Evolutionary conservation across 2,888 invertebrate genomes (phyloP).

Genomic region (Caenorhabditis sp.): DNA sequence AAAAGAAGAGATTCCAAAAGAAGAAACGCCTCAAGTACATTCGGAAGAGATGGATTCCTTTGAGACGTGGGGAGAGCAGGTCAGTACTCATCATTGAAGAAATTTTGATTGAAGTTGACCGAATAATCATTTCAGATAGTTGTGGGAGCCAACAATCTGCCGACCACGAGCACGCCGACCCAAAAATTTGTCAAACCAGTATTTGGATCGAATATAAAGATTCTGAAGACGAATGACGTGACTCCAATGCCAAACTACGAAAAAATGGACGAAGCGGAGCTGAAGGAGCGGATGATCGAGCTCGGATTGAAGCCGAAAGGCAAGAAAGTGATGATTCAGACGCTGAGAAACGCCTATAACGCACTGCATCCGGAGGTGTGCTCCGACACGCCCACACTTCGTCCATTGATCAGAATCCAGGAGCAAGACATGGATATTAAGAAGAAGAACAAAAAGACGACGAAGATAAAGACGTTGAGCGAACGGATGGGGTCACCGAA

Average conservation of each 20-base stretch:
- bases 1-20: background rate
- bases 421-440: background rate
- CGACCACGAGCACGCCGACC: background rate
- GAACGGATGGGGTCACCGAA: conserved; percentile 8
- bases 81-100: too few relatives aligned
- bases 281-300: conserved; percentile 67
- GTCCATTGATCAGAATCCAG: conserved; percentile 40
- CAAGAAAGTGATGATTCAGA: conserved; percentile 67
- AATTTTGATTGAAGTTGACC: too few relatives aligned
- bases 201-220: conserved; percentile 66
- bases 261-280: conserved; percentile 62
- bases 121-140: too few relatives aligned
- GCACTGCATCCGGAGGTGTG: conserved; percentile 69
- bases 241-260: conserved; percentile 73
- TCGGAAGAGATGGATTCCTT: conserved; percentile 30
- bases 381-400: conserved; percentile 58
- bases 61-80: conserved; percentile 40
- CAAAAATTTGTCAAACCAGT: too few relatives aligned
- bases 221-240: conserved; percentile 69
- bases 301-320: conserved; percentile 73
- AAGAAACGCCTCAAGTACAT: background rate
- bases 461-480: conserved; percentile 10
- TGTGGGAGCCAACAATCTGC: background rate
- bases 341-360: conserved; percentile 70
- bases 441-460: background rate